Evolutionary conservation across 2,888 invertebrate genomes (phyloP).

Genomic region (Sinopyrophorus schimmeli): DNA sequence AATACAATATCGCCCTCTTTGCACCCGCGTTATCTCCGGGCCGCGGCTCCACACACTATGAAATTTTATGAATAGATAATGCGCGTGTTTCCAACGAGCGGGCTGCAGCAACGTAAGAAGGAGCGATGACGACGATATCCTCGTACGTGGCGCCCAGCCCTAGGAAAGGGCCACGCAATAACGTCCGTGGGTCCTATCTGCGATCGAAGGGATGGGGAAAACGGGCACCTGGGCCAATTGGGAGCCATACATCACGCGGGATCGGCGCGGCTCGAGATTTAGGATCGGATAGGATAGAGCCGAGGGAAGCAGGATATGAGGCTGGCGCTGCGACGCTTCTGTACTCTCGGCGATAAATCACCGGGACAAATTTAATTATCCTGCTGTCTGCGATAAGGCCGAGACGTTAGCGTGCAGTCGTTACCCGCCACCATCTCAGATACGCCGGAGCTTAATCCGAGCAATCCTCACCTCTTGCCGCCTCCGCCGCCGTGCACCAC

Average conservation of each 20-base stretch:
- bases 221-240: slow-evolving; percentile 47
- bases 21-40: slow-evolving; percentile 41
- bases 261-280: slow-evolving; percentile 45
- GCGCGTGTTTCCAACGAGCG: slow-evolving; percentile 43
- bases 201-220: slow-evolving; percentile 38
- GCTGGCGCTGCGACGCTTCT: slow-evolving; percentile 42
- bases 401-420: slow-evolving; percentile 35
- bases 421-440: slow-evolving; percentile 33
- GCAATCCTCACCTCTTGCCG: slow-evolving; percentile 31
- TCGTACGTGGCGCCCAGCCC: slow-evolving; percentile 34
- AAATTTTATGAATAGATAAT: slow-evolving; percentile 51
- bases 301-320: slow-evolving; percentile 51
- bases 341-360: slow-evolving; percentile 58
- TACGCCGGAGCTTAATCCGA: slow-evolving; percentile 30
- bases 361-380: slow-evolving; percentile 64
- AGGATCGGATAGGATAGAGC: slow-evolving; percentile 49
- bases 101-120: slow-evolving; percentile 17
- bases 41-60: slow-evolving; percentile 38
- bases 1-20: slow-evolving; percentile 56
- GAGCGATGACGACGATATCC: too few relatives aligned
- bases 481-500: slow-evolving; percentile 27
- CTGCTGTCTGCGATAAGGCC: slow-evolving; percentile 60
- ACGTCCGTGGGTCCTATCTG: slow-evolving; percentile 30
- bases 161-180: slow-evolving; percentile 21
- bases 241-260: slow-evolving; percentile 53